Conservation (phyloP, 2,888 invertebrate genomes). For the Leptura quadrifasciata region DNA sequence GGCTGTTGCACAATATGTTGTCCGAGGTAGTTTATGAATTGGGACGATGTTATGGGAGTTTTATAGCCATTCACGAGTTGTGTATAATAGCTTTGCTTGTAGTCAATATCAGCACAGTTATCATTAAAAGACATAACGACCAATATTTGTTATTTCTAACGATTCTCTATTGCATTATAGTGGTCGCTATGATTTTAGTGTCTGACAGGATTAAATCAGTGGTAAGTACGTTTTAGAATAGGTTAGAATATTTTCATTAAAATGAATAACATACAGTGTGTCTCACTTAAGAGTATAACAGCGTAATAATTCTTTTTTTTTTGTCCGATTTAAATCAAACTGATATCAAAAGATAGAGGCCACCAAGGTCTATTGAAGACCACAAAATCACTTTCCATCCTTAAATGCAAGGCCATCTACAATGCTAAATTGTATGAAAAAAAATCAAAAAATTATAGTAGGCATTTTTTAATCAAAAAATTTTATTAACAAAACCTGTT, state of each 20-base stretch:
- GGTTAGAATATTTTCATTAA: background rate
- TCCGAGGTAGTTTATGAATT: conserved; percentile 54
- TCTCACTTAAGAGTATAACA: too few relatives aligned
- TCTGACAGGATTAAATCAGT: conserved; percentile 56
- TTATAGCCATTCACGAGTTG: conserved; percentile 60
- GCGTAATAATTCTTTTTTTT: too few relatives aligned
- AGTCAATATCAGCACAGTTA: conserved; percentile 53
- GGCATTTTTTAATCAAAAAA: too few relatives aligned
- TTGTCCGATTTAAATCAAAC: too few relatives aligned
- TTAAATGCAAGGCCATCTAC: too few relatives aligned
- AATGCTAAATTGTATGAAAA: too few relatives aligned
- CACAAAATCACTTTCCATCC: too few relatives aligned
- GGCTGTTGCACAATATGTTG: conserved; percentile 56
- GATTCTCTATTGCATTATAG: conserved; percentile 49
- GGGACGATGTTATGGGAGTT: conserved; percentile 58
- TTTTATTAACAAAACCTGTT: too few relatives aligned
- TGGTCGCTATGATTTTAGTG: conserved; percentile 50
- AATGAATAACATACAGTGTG: too few relatives aligned
- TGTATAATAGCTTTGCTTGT: conserved; percentile 56
- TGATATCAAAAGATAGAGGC: too few relatives aligned
- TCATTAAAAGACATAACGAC: conserved; percentile 43
- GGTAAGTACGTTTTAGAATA: conserved; percentile 44
- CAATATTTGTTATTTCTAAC: conserved; percentile 54
- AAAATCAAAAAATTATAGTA: too few relatives aligned
- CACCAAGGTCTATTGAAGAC: too few relatives aligned